Base-by-base conservation (phyloP, 92 coral and sea anemone species). In the Metridium senile region DNA sequence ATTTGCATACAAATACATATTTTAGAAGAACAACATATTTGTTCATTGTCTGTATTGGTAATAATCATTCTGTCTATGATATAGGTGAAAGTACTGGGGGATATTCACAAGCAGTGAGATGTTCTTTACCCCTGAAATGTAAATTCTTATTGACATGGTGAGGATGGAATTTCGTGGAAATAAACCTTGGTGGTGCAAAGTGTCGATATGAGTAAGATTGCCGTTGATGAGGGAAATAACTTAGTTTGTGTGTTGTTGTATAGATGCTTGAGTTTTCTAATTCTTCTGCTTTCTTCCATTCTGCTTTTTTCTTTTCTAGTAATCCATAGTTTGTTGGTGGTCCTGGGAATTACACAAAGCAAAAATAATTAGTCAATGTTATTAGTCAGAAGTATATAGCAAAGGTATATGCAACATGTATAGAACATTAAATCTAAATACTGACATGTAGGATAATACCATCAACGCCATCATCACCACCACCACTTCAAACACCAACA, bases 241-340 rank as follows among this genome's bases (percentile, higher is more conserved):
- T 87, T 35, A 87, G 79, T 28, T 76, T 75, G 45, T 96, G 89
- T 29, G 99, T 92, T 10, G 99, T 89, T 25, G 75, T 74, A 68
- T 87, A 86, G 27, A 79, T 89, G 20, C 97, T 85, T 33, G 92
- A 66, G 35, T 89, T 79, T 51, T 92, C 97, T 31, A 76, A 33
- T 13, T 88, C 97, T 66, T 90, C 92, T 56, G 92, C 97, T 73
- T 89, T 90, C 77, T 81, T 92, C 99, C 99, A 96, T 78, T 89
- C 88, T 78, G 90, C 80, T 66, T 89, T 90, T 73, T 89, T 92
- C 58, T 89, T 89, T 66, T 96, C 84, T 29, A 85, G 81, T 43
- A 96, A 69, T 6, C 99, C 99, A 86, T 73, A 96, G 79, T 96
- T 96, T 67, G 99, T 96, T 58, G 99, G 99, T 61, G 86, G 64